Percentiles rank a stretch among this genome's conserved stretches.
phyloP scores from a whole-genome alignment of 2,797 vertebrate species.

The Chiloscyllium punctatum region DNA sequence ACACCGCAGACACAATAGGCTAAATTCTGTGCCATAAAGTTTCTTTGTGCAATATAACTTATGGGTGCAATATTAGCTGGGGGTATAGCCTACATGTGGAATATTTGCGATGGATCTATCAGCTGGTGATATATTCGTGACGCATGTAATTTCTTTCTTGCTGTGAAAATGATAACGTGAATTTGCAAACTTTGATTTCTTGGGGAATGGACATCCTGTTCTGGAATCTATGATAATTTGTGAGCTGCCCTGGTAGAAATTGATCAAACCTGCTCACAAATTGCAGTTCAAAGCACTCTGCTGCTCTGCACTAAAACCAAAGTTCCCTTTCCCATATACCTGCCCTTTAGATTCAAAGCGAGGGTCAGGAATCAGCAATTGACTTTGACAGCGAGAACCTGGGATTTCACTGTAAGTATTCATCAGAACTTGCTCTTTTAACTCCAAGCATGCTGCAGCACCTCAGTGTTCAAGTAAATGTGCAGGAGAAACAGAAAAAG shows the following conservation, averaged over 20 bases:
- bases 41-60: neutral
- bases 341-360: neutral
- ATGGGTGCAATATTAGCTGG: neutral
- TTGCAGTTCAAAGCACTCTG: neutral
- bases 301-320: neutral
- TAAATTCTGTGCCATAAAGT: neutral
- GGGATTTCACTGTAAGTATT: neutral
- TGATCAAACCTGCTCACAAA: neutral
- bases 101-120: too few species aligned
- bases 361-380: neutral
- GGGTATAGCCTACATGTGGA: neutral
- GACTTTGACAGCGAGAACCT: neutral
- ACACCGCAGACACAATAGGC: neutral
- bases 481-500: too few species aligned
- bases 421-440: neutral
- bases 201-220: neutral
- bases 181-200: neutral
- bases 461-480: neutral
- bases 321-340: neutral
- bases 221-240: neutral
- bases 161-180: neutral
- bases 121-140: neutral
- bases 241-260: neutral
- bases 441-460: neutral
- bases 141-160: neutral